These are phyloP conservation scores for Ciconia maguari DNA, from an alignment of 2,113 vertebrate genomes.

Conservation along the genomic window DNA sequence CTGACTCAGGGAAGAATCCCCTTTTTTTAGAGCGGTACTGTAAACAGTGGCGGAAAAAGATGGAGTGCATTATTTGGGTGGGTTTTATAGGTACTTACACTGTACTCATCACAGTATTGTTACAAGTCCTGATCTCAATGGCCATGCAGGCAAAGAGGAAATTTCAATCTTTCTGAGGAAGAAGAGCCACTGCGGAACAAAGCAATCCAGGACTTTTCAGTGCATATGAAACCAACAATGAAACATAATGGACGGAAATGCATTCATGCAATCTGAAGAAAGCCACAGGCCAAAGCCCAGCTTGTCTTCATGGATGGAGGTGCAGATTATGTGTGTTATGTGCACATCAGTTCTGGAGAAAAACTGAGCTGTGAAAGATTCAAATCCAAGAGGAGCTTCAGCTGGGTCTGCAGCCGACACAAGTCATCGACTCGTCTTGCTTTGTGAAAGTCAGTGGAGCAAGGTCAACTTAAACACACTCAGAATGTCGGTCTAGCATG, in stretches of 20 bases:
- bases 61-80: neutral
- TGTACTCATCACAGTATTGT: neutral
- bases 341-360: neutral
- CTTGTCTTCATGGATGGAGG: neutral
- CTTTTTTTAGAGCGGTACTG: neutral
- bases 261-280: neutral
- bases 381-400: neutral
- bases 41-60: neutral
- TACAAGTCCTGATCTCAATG: neutral
- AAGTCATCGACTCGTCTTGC: neutral
- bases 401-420: neutral
- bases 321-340: neutral
- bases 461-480: neutral
- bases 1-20: neutral
- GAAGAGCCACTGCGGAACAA: neutral
- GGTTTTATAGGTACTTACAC: neutral
- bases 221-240: neutral
- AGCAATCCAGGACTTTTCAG: neutral
- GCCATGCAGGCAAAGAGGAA: neutral
- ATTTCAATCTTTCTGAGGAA: neutral
- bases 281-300: neutral
- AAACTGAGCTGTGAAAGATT: neutral
- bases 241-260: neutral
- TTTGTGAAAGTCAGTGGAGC: neutral
- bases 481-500: accelerated